phyloP scores from a whole-genome alignment of 2,888 invertebrate genomes.

The Diogma glabrata region DNA sequence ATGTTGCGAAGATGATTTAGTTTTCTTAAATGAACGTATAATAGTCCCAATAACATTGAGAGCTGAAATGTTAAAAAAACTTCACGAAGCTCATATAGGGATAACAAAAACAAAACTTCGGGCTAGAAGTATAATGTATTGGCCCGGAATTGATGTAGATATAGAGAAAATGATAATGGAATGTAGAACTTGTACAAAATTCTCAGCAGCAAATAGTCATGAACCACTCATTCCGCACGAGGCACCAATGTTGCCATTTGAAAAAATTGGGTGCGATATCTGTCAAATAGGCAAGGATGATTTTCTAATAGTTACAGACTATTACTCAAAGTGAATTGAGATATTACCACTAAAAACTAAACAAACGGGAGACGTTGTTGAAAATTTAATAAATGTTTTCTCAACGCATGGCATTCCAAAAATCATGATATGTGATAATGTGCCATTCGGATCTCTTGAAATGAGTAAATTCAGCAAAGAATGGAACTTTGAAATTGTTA shows the following conservation, averaged over 20 bases:
- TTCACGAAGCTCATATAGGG: slow-evolving; percentile 5
- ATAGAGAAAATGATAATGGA: slow-evolving; percentile 5
- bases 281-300: slow-evolving; percentile 8
- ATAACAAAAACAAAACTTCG: slow-evolving; percentile 5
- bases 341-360: slow-evolving; percentile 6
- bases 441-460: slow-evolving; percentile 4
- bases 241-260: too few species aligned
- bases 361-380: slow-evolving; percentile 10
- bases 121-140: not conserved
- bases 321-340: slow-evolving; percentile 16
- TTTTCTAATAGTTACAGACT: slow-evolving; percentile 7
- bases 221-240: too few species aligned
- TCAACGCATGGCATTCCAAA: slow-evolving; percentile 11
- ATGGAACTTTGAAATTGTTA: not conserved
- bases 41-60: not conserved
- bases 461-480: not conserved
- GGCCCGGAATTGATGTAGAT: slow-evolving; percentile 8
- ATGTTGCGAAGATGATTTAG: not conserved
- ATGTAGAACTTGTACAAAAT: too few species aligned
- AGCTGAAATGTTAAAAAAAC: too few species aligned
- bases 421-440: slow-evolving; percentile 7
- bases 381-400: slow-evolving; percentile 15
- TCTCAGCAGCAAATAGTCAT: too few species aligned
- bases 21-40: not conserved
- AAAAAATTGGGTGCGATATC: too few species aligned